Conservation (phyloP, 2,888 invertebrate genomes). For the Erynnis tages region DNA sequence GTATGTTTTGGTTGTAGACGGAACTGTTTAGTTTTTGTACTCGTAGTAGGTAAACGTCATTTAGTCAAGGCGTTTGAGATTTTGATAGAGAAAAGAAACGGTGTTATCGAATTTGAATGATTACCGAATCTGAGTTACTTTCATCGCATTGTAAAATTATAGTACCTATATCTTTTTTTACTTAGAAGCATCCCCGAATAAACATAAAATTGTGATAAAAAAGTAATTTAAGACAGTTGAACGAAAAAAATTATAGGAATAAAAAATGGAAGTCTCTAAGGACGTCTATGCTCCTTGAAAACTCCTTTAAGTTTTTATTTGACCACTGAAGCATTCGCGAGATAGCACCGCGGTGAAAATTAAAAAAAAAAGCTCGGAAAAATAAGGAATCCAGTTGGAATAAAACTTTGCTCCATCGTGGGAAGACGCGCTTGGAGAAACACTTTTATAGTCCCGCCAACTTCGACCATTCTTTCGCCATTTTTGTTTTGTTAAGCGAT, state of each 20-base stretch:
- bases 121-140: too few species aligned
- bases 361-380: slow-evolving; percentile 64
- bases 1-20: too few species aligned
- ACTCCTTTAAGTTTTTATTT: slow-evolving; percentile 80
- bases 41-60: too few species aligned
- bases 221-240: background rate
- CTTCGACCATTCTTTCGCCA: slow-evolving; percentile 16
- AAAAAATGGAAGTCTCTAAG: slow-evolving; percentile 33
- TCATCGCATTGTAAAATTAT: too few species aligned
- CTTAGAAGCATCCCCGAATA: too few species aligned
- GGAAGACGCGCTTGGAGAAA: slow-evolving; percentile 28
- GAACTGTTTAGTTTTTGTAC: too few species aligned
- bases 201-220: too few species aligned
- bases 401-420: slow-evolving; percentile 42
- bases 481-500: slow-evolving; percentile 15
- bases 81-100: too few species aligned
- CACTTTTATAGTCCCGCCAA: slow-evolving; percentile 22
- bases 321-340: slow-evolving; percentile 81
- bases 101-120: too few species aligned
- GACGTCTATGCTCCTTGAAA: slow-evolving; percentile 53
- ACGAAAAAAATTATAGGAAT: background rate
- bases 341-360: slow-evolving; percentile 79
- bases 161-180: too few species aligned
- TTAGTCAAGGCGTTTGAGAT: too few species aligned
- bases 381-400: slow-evolving; percentile 45